phyloP scores from a whole-genome alignment of 2,888 invertebrate genomes.

The Heliconius erato region DNA sequence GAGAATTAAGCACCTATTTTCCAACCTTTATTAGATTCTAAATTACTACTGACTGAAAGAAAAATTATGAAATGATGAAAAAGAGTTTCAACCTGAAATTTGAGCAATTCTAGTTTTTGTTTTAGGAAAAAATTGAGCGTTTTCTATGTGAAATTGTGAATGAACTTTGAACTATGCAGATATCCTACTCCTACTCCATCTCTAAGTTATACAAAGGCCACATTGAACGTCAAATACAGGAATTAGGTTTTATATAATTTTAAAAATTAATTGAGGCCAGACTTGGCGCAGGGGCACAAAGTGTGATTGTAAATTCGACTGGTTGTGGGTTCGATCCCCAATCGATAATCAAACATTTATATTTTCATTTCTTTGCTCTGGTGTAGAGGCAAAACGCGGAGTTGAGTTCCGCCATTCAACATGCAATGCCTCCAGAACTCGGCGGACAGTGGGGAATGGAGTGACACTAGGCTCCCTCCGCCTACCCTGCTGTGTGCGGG shows the following conservation, averaged over 20 bases:
- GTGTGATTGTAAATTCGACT: too few relatives aligned
- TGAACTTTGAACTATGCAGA: neutral
- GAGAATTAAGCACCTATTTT: neutral
- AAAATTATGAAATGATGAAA: neutral
- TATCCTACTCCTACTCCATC: neutral
- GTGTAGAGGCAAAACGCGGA: too few relatives aligned
- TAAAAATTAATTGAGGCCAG: too few relatives aligned
- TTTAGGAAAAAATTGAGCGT: neutral
- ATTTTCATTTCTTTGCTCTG: too few relatives aligned
- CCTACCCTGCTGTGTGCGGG: too few relatives aligned
- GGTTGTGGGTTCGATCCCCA: too few relatives aligned
- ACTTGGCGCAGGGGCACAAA: too few relatives aligned
- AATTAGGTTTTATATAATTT: neutral
- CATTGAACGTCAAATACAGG: neutral
- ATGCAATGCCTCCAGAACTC: too few relatives aligned
- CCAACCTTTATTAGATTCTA: neutral
- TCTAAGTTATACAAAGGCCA: neutral
- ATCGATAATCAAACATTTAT: too few relatives aligned
- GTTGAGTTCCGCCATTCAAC: too few relatives aligned
- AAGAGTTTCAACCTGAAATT: neutral
- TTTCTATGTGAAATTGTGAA: neutral
- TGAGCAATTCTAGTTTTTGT: neutral
- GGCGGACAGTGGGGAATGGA: too few relatives aligned
- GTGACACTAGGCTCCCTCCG: too few relatives aligned
- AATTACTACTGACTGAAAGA: neutral